Evolutionary conservation across 2,113 vertebrate genomes (phyloP).

Genomic region (Mugil cephalus): DNA sequence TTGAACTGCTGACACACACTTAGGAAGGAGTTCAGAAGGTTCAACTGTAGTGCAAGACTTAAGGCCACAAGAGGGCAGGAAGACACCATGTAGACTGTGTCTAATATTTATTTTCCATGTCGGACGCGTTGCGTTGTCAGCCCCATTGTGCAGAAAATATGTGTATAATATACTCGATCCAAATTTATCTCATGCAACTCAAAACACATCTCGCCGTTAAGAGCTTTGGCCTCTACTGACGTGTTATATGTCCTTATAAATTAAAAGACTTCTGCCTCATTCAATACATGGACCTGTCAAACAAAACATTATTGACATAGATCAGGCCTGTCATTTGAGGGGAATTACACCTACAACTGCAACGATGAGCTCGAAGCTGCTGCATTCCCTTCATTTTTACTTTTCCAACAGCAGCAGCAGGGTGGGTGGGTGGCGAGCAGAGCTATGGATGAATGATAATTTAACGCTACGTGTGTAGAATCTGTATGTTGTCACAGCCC

Average conservation of each 20-base stretch:
- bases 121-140: not conserved
- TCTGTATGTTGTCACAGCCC: not conserved
- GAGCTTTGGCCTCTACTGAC: not conserved
- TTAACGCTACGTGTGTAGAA: not conserved
- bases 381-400: conserved; percentile 17
- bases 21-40: not conserved
- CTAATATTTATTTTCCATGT: not conserved
- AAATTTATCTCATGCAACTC: no score
- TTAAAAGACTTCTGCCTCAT: not conserved
- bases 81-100: not conserved
- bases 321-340: not conserved
- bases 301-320: not conserved
- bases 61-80: conserved; percentile 58
- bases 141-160: not conserved
- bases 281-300: not conserved
- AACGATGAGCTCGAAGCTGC: not conserved
- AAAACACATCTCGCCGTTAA: not conserved
- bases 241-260: conserved; percentile 1
- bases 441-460: not conserved
- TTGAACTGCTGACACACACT: not conserved
- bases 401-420: not conserved
- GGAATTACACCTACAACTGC: not conserved
- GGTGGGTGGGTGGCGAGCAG: conserved; percentile 5
- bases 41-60: not conserved
- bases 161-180: not conserved